Conservation (phyloP, 2,888 invertebrate genomes). For the Rhagonycha lutea region DNA sequence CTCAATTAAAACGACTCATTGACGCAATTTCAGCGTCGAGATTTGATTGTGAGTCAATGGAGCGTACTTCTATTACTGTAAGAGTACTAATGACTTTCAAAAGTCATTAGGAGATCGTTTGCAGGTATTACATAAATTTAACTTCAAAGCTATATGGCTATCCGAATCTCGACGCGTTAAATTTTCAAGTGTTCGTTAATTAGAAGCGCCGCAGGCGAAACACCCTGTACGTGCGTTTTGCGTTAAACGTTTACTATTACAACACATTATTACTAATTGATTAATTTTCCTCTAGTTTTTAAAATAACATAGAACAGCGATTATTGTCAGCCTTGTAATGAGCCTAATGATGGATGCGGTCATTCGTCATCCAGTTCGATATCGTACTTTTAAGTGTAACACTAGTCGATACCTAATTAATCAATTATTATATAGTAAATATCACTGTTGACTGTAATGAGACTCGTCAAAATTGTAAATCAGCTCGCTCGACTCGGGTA, state of each 20-base stretch:
- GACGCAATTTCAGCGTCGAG: slow-evolving; percentile 31
- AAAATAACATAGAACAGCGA: not conserved
- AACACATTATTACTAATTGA: not conserved
- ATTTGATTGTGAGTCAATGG: slow-evolving; percentile 29
- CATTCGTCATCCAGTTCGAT: slow-evolving; percentile 47
- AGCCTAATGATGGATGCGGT: slow-evolving; percentile 39
- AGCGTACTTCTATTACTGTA: slow-evolving; percentile 19
- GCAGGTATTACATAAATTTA: slow-evolving; percentile 16
- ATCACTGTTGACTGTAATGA: slow-evolving; percentile 15
- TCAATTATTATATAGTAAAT: slow-evolving; percentile 32
- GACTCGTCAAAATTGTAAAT: slow-evolving; percentile 3
- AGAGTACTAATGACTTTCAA: slow-evolving; percentile 28
- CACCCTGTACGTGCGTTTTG: not conserved
- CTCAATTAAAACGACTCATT: slow-evolving; percentile 31
- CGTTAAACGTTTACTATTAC: not conserved
- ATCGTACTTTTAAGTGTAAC: slow-evolving; percentile 37
- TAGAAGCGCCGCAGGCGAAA: not conserved
- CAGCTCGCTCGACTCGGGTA: not conserved
- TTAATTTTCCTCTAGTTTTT: not conserved
- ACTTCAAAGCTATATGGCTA: not conserved
- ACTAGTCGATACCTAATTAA: slow-evolving; percentile 42
- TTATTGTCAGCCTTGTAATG: slow-evolving; percentile 11
- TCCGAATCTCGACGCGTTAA: not conserved
- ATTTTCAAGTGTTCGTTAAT: not conserved
- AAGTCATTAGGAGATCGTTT: slow-evolving; percentile 28